Conservation (phyloP, 2,113 vertebrate species). For the Panthera leo region DNA sequence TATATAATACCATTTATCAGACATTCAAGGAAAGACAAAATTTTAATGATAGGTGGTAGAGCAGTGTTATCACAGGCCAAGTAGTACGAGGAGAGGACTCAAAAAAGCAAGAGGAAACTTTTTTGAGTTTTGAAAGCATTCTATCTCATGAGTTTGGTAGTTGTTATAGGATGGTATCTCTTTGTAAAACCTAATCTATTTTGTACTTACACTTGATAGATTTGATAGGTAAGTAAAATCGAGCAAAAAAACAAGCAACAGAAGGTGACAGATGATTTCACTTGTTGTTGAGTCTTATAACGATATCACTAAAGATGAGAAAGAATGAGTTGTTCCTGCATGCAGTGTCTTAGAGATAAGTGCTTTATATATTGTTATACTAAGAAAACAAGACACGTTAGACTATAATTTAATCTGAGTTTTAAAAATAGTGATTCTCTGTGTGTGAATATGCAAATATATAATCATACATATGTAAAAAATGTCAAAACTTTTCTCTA, state of each 20-base stretch:
- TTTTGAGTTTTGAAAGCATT: background rate
- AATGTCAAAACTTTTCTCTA: background rate
- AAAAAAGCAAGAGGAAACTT: background rate
- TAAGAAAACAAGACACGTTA: background rate
- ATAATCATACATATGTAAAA: background rate
- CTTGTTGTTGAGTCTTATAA: background rate
- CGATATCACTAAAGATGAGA: background rate
- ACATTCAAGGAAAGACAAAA: background rate
- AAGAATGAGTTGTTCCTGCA: background rate
- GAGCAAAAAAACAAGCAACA: background rate
- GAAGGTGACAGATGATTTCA: background rate
- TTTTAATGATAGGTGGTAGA: background rate
- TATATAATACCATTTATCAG: background rate
- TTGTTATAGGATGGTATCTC: background rate
- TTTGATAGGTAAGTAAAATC: background rate
- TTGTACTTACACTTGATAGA: background rate
- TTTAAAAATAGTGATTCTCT: background rate
- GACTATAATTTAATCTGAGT: background rate
- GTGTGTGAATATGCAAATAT: background rate
- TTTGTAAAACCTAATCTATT: background rate
- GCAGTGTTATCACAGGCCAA: background rate
- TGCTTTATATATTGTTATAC: background rate
- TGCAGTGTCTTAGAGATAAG: background rate
- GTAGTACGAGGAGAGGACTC: background rate
- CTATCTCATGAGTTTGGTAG: background rate